Conservation (phyloP, 2,113 vertebrate genomes). For the Crotophaga sulcirostris region DNA sequence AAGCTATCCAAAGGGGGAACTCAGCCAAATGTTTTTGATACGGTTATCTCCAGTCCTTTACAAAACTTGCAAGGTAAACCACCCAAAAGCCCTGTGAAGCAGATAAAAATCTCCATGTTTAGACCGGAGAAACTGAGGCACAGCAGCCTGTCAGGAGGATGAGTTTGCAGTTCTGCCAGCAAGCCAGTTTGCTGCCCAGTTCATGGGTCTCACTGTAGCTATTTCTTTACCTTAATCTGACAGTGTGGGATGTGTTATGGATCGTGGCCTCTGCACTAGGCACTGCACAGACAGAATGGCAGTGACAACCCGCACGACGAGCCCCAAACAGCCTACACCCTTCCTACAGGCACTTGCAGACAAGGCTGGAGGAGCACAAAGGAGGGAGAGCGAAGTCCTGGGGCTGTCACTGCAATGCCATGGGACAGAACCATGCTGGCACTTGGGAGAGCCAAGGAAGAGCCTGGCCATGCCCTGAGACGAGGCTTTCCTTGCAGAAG, state of each 20-base stretch:
- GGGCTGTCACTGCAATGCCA: neutral
- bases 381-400: neutral
- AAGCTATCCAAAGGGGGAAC: neutral
- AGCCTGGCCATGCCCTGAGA: neutral
- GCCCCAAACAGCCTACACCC: neutral
- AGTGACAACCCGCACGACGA: neutral
- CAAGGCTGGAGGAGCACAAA: neutral
- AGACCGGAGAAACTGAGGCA: neutral
- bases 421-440: neutral
- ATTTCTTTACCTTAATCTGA: neutral
- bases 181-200: neutral
- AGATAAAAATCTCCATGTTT: neutral
- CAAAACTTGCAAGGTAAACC: neutral
- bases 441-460: neutral
- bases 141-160: neutral
- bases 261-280: accelerated
- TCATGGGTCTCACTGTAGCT: neutral
- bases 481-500: neutral
- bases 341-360: neutral
- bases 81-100: neutral
- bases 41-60: neutral
- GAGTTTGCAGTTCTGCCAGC: neutral
- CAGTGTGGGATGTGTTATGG: accelerated
- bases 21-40: neutral
- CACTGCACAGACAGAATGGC: neutral